Percentiles rank a stretch among this genome's conserved stretches.
These are phyloP conservation scores for Montipora capitata DNA, from an alignment of 92 coral and sea anemone species.

Conservation along the genomic window DNA sequence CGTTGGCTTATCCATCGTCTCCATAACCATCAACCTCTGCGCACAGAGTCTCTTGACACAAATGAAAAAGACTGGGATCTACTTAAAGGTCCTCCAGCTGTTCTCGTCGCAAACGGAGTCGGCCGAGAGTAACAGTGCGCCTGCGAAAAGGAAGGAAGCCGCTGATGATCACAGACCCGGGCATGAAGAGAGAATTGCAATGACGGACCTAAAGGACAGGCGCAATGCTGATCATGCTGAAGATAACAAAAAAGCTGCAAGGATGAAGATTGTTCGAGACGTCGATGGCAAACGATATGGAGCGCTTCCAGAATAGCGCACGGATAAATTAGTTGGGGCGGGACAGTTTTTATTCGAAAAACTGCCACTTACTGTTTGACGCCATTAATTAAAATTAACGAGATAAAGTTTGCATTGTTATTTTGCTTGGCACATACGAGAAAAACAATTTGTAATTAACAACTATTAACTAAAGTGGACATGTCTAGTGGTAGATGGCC, in stretches of 20 bases:
- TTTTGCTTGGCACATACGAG: neutral
- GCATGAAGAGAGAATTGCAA: slow-evolving; percentile 20
- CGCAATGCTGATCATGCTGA: neutral
- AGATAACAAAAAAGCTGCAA: slow-evolving; percentile 52
- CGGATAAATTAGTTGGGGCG: no score
- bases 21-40: slow-evolving; percentile 92
- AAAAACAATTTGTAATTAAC: no score
- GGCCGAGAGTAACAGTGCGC: slow-evolving; percentile 26
- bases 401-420: no score
- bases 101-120: slow-evolving; percentile 64
- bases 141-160: neutral
- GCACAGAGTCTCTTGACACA: slow-evolving; percentile 85
- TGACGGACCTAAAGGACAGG: slow-evolving; percentile 19
- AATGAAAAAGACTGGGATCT: slow-evolving; percentile 90
- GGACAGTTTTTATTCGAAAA: no score
- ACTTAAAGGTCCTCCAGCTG: slow-evolving; percentile 78
- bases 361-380: no score
- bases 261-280: slow-evolving; percentile 58
- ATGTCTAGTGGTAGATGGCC: no score
- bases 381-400: no score
- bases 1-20: slow-evolving; percentile 86
- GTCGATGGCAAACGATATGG: slow-evolving; percentile 61
- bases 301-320: slow-evolving; percentile 48
- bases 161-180: neutral
- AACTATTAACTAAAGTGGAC: no score